phyloP scores from a whole-genome alignment of 2,888 invertebrate genomes.

The Lordiphosa andalusiaca region DNA sequence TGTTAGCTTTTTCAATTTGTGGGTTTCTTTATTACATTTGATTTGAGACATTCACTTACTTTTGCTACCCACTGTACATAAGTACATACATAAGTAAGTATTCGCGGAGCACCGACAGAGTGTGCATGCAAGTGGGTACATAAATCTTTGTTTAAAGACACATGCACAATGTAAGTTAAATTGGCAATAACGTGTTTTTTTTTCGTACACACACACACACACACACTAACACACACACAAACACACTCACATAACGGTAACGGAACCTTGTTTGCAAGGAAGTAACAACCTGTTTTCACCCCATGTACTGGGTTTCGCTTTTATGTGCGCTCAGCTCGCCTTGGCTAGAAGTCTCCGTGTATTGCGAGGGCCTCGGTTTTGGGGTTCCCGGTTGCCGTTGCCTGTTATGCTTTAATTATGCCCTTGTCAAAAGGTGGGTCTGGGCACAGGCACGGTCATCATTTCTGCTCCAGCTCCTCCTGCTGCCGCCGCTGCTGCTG shows the following conservation, averaged over 20 bases:
- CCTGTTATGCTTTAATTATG: conserved; percentile 70
- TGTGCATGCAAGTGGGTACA: conserved; percentile 74
- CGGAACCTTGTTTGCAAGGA: conserved; percentile 76
- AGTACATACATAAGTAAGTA: too few species aligned
- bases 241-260: conserved; percentile 54
- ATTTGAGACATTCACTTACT: too few species aligned
- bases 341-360: conserved; percentile 2
- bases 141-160: conserved; percentile 73
- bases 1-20: too few species aligned
- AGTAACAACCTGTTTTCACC: conserved; percentile 74
- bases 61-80: too few species aligned
- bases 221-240: conserved; percentile 21
- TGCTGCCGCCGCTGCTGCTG: conserved; percentile 19
- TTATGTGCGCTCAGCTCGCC: conserved; percentile 37
- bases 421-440: conserved; percentile 71
- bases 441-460: conserved; percentile 23
- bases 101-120: conserved; percentile 32
- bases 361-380: not conserved
- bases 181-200: conserved; percentile 74
- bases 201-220: conserved; percentile 50
- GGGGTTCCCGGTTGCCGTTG: conserved; percentile 22
- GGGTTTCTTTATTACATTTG: too few species aligned
- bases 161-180: conserved; percentile 73
- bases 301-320: conserved; percentile 64
- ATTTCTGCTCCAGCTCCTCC: conserved; percentile 5